A percentile compares a stretch with the other conserved stretches of the same genome.
These are phyloP conservation scores for Zaprionus gabonicus DNA, from an alignment of 1,140 invertebrate genomes.

Conservation along the genomic window DNA sequence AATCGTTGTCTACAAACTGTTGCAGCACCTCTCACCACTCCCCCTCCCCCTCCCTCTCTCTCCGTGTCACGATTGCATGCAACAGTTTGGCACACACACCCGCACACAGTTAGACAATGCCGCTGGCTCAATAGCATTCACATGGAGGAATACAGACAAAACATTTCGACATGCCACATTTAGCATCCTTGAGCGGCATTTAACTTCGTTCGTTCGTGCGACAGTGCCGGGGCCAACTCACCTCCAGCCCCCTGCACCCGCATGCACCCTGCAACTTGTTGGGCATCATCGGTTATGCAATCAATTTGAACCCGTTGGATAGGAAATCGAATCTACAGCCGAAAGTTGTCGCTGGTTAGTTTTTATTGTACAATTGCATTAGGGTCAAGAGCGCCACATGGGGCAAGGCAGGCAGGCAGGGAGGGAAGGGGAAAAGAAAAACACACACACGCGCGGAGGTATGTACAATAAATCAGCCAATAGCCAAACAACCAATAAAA, in stretches of 20 bases:
- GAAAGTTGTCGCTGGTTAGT: slow-evolving; percentile 1
- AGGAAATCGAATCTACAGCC: slow-evolving; percentile 55
- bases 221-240: not conserved
- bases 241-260: not conserved
- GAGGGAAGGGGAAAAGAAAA: slow-evolving; percentile 21
- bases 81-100: slow-evolving; percentile 62
- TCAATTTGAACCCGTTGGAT: slow-evolving; percentile 25
- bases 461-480: slow-evolving; percentile 75
- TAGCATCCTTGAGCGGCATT: slow-evolving; percentile 81
- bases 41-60: slow-evolving; percentile 7
- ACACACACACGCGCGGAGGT: slow-evolving; percentile 13
- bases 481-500: slow-evolving; percentile 65
- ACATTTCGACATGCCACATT: slow-evolving; percentile 81
- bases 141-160: slow-evolving; percentile 61
- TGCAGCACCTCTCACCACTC: slow-evolving; percentile 7
- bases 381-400: slow-evolving; percentile 66
- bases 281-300: slow-evolving; percentile 55
- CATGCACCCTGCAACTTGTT: not conserved
- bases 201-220: slow-evolving; percentile 71
- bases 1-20: slow-evolving; percentile 44
- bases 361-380: slow-evolving; percentile 43
- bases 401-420: not conserved
- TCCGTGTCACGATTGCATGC: slow-evolving; percentile 58
- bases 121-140: slow-evolving; percentile 67
- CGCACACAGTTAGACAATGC: slow-evolving; percentile 55